Base-by-base conservation (phyloP, 1,140 invertebrate species). In the Phortica variegata region DNA sequence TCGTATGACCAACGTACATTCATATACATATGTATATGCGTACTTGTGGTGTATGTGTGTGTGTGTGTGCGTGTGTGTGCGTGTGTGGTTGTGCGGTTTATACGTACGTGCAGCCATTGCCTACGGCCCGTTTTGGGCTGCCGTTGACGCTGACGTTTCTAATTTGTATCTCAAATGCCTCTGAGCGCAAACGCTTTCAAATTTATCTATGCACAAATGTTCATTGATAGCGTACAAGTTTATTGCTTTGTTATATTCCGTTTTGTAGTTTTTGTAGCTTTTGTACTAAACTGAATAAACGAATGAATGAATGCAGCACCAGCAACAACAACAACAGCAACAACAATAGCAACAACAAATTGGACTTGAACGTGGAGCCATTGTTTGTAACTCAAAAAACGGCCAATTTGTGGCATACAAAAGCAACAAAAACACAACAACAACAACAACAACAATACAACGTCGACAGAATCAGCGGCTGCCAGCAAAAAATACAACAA, bases 181-280 rank as follows among this genome's bases (percentile, higher is more conserved):
- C 36, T 54, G 23, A 33, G 39, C 39, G 36, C 38, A 29, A 43
- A 49, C 52, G 42, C 58, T 65, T 60, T 65, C 46, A 49, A 65
- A 65, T 65, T 65, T 65, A 65, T 65, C 61, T 65, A 61, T 58
- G 61, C 54, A 49, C 43, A 55, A 65, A 65, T 63, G 42, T 49
- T 43, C 46, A 65, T 65, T 65, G 61, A 65, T 65, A 52, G 57
- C 43, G 48, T 49, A 59, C 61, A 60, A 60, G 61, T 61, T 61
- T 65, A 65, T 65, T 56, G 58, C 57, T 40, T 36, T 55, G 53
- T 52, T 54, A 42, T 51, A n/a, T n/a, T n/a, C n/a, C n/a, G n/a
- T n/a, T n/a, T n/a, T n/a, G n/a, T n/a, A n/a, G n/a, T n/a, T n/a
- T n/a, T n/a, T n/a, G n/a, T n/a, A n/a, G n/a, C n/a, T n/a, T n/a